Percentiles rank a stretch among this genome's conserved stretches.
These are phyloP conservation scores for Dermochelys coriacea DNA, from an alignment of 2,797 vertebrate species.

Conservation along the genomic window DNA sequence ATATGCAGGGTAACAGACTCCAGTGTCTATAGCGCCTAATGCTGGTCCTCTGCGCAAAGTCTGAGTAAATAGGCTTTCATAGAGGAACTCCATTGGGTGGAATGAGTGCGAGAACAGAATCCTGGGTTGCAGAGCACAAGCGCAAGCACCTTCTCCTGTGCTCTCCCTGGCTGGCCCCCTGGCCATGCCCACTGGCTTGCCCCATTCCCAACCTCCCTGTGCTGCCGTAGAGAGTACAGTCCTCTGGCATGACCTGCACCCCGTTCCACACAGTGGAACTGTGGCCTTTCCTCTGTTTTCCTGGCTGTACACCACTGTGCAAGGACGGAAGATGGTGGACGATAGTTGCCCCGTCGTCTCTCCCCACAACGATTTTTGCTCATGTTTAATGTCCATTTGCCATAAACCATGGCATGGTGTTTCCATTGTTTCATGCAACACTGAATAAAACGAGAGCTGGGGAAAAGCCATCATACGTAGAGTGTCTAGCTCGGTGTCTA, in stretches of 20 bases:
- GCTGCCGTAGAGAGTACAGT: neutral
- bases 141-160: neutral
- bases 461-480: neutral
- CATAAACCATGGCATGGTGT: neutral
- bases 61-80: neutral
- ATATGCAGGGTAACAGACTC: neutral
- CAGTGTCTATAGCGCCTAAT: neutral
- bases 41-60: neutral
- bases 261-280: neutral
- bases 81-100: neutral
- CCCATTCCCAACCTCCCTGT: neutral
- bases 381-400: neutral
- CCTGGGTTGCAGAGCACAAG: neutral
- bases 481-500: neutral
- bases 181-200: neutral
- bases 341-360: neutral
- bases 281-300: slow-evolving; percentile 45
- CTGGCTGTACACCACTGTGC: neutral
- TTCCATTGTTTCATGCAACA: neutral
- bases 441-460: neutral
- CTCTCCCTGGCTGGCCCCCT: neutral
- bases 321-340: neutral
- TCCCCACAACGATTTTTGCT: neutral
- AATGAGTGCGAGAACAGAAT: neutral
- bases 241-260: neutral